phyloP scores from a whole-genome alignment of 2,797 vertebrate species.

The Hirundo rustica region DNA sequence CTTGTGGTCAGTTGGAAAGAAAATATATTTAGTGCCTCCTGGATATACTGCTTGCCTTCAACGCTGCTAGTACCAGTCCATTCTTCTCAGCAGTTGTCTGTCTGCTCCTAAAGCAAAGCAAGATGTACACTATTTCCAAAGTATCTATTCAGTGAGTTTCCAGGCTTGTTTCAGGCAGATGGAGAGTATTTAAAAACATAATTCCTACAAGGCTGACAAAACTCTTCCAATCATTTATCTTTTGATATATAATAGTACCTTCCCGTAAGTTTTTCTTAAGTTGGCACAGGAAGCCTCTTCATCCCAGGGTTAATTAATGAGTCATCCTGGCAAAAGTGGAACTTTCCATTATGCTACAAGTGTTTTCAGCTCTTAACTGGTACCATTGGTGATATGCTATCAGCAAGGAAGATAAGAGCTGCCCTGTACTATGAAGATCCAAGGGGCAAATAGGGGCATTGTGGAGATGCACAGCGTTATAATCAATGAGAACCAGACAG shows the following conservation, averaged over 20 bases:
- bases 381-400: slow-evolving; percentile 12
- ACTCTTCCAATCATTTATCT: neutral
- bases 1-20: neutral
- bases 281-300: neutral
- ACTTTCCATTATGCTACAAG: slow-evolving; percentile 20
- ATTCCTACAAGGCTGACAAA: neutral
- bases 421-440: neutral
- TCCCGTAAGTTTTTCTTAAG: neutral
- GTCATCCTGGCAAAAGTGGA: slow-evolving; percentile 11
- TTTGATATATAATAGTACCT: neutral
- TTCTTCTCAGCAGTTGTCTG: neutral
- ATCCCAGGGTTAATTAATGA: slow-evolving; percentile 3
- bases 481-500: neutral
- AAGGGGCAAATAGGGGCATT: neutral
- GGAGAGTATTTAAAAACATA: neutral
- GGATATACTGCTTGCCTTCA: neutral
- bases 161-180: neutral
- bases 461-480: neutral
- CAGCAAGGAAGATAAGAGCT: slow-evolving; percentile 24
- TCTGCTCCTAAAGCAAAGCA: neutral
- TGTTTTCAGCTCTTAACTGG: slow-evolving; percentile 25
- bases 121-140: neutral
- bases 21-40: neutral
- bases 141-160: neutral
- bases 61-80: neutral